Evolutionary conservation across 2,888 invertebrate genomes (phyloP).

Genomic region (Ormyrus labotus): DNA sequence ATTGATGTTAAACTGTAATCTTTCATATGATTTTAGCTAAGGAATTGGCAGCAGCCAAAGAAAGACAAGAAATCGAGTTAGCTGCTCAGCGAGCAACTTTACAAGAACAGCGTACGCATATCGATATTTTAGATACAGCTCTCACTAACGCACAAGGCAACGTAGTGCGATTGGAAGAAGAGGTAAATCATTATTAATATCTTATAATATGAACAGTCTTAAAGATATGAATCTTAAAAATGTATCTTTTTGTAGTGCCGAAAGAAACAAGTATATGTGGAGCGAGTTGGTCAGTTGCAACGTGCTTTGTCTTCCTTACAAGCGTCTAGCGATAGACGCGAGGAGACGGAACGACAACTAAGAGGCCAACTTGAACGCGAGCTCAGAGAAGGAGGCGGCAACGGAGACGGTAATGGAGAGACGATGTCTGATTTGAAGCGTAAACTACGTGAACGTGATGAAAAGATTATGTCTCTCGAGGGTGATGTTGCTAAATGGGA

Average conservation of each 20-base stretch:
- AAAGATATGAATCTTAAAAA: slow-evolving; percentile 1
- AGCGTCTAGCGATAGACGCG: slow-evolving; percentile 89
- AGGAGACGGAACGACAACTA: slow-evolving; percentile 90
- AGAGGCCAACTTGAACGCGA: slow-evolving; percentile 91
- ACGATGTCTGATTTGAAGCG: slow-evolving; percentile 81
- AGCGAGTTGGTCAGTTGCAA: slow-evolving; percentile 89
- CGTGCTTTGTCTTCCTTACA: slow-evolving; percentile 88
- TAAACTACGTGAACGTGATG: slow-evolving; percentile 82
- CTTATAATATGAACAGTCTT: too few relatives aligned
- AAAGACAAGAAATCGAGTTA: slow-evolving; percentile 93
- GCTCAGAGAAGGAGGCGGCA: slow-evolving; percentile 78
- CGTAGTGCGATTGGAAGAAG: slow-evolving; percentile 91
- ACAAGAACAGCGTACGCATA: slow-evolving; percentile 94
- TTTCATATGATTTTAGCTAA: slow-evolving; percentile 81
- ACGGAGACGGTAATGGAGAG: slow-evolving; percentile 76
- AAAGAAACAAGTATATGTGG: slow-evolving; percentile 90
- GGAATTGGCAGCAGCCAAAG: slow-evolving; percentile 91
- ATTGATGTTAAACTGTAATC: not conserved
- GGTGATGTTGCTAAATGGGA: slow-evolving; percentile 92
- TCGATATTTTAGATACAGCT: slow-evolving; percentile 94
- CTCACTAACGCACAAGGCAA: slow-evolving; percentile 93
- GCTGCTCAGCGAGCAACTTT: slow-evolving; percentile 91
- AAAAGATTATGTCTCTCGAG: slow-evolving; percentile 85
- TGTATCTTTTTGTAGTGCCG: slow-evolving; percentile 79
- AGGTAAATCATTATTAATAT: slow-evolving; percentile 78